Percentiles rank a stretch among this genome's conserved stretches.
Conservation (phyloP, 2,113 vertebrate genomes). For the Arizona elegans region DNA sequence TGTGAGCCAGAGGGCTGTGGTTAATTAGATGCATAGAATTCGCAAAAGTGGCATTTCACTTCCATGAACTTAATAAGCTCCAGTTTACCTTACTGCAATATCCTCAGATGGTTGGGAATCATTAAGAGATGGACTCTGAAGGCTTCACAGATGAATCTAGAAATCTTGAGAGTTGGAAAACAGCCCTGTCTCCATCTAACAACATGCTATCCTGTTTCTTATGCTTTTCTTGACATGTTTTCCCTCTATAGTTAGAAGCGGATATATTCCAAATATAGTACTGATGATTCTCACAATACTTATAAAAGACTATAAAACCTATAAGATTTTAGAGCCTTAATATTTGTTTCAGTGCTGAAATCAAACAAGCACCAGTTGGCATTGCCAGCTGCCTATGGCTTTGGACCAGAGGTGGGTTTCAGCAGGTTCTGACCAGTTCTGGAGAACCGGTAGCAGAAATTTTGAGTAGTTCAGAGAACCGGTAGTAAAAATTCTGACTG, state of each 20-base stretch:
- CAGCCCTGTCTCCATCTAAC: not conserved
- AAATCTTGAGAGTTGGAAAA: not conserved
- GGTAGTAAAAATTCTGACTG: too few relatives aligned
- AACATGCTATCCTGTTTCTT: not conserved
- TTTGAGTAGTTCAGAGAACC: too few relatives aligned
- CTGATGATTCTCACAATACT: not conserved
- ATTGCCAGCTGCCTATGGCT: not conserved
- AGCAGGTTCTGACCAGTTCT: too few relatives aligned
- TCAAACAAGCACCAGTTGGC: not conserved
- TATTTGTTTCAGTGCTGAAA: not conserved
- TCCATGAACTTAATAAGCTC: not conserved
- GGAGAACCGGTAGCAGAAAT: too few relatives aligned
- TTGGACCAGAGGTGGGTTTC: not conserved
- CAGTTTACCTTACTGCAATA: not conserved
- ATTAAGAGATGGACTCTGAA: not conserved
- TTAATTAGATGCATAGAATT: not conserved
- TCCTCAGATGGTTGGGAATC: not conserved
- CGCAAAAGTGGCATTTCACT: not conserved
- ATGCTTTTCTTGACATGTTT: not conserved
- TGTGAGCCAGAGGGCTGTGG: not conserved
- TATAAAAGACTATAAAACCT: not conserved
- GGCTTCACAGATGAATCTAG: not conserved
- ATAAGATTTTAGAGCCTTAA: not conserved
- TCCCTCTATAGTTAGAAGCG: not conserved
- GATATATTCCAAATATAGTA: not conserved